phyloP scores from a whole-genome alignment of 2,797 vertebrate genomes.

The Menidia menidia region DNA sequence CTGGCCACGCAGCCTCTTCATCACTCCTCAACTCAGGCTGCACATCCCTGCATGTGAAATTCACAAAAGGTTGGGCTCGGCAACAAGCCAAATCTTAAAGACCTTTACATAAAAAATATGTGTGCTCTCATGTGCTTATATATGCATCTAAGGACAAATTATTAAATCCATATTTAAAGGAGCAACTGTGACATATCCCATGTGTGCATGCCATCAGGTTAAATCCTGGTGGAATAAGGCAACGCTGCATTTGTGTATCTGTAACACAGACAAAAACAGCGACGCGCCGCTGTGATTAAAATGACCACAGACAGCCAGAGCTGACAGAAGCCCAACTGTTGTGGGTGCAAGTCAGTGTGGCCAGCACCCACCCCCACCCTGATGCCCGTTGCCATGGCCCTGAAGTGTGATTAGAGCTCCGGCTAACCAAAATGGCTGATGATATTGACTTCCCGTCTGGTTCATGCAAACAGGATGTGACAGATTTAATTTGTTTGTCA shows the following conservation, averaged over 20 bases:
- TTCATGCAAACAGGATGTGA: constrained; percentile 85
- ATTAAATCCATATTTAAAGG: too few relatives aligned
- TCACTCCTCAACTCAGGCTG: background rate
- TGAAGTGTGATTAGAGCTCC: constrained; percentile 85
- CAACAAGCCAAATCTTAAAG: background rate
- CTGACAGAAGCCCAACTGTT: background rate
- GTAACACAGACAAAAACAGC: background rate
- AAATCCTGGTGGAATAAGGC: too few relatives aligned
- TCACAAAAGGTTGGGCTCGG: background rate
- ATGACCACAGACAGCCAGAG: background rate
- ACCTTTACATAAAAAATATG: too few relatives aligned
- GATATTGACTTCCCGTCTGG: constrained; percentile 84
- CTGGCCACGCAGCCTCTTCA: background rate
- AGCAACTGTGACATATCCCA: too few relatives aligned
- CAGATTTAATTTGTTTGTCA: constrained; percentile 89
- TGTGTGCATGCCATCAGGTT: too few relatives aligned
- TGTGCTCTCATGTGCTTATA: too few relatives aligned
- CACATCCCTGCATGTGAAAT: background rate
- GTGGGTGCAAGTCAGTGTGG: background rate
- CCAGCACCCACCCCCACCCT: constrained; percentile 42
- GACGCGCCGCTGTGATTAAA: background rate
- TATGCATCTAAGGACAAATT: too few relatives aligned
- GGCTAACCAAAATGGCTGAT: constrained; percentile 81
- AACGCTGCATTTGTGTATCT: too few relatives aligned
- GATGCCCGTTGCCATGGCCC: constrained; percentile 64